A percentile compares a stretch with the other conserved stretches of the same genome.
phyloP scores from a whole-genome alignment of 2,113 vertebrate genomes.

The Crotalus tigris region DNA sequence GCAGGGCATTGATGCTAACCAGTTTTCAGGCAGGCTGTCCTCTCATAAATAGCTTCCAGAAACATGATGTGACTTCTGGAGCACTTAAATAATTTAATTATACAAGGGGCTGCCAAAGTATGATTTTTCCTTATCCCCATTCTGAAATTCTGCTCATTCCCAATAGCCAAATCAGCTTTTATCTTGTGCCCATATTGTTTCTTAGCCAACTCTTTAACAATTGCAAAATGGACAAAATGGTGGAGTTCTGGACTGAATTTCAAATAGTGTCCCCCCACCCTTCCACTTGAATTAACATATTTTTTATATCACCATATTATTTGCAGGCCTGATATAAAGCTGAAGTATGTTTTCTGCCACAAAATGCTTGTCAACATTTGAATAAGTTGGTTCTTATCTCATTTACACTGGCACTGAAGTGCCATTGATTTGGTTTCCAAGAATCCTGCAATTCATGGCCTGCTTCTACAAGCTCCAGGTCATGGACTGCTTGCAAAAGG shows the following conservation, averaged over 20 bases:
- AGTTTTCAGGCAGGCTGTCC: no score
- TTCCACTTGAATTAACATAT: background rate
- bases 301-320: constrained; percentile 26
- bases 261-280: background rate
- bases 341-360: background rate
- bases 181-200: background rate
- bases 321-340: constrained; percentile 25
- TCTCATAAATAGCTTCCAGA: background rate
- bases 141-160: background rate
- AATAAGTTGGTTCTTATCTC: background rate
- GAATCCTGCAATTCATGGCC: background rate
- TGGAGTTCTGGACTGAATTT: background rate
- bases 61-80: background rate
- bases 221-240: background rate
- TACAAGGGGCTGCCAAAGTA: background rate
- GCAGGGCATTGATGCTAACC: no score
- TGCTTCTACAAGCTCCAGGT: background rate
- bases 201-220: background rate
- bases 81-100: background rate
- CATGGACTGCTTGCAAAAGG: background rate
- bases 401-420: background rate
- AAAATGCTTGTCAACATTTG: no score
- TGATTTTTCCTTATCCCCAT: background rate
- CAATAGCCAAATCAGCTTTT: background rate
- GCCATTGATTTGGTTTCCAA: background rate